Conservation (phyloP, 2,888 invertebrate genomes). For the Epirrhoe alternata region DNA sequence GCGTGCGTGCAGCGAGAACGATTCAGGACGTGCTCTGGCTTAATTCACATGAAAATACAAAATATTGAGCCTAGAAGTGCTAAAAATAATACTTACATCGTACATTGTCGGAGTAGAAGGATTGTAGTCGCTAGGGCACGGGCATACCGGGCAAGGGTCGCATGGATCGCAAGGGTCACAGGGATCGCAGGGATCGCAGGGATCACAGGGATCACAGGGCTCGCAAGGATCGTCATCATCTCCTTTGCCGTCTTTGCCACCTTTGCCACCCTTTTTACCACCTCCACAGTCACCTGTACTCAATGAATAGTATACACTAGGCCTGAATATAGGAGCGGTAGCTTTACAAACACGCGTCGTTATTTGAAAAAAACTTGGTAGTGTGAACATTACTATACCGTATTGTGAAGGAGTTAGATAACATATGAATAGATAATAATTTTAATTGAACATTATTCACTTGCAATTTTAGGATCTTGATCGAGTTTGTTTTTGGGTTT, state of each 20-base stretch:
- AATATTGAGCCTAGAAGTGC: background rate
- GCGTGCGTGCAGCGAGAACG: background rate
- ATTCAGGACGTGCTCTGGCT: background rate
- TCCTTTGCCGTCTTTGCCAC: slow-evolving; percentile 9
- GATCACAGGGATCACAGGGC: background rate
- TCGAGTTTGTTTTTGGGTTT: background rate
- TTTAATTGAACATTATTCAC: slow-evolving; percentile 3
- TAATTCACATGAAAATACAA: background rate
- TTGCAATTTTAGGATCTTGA: slow-evolving; percentile 4
- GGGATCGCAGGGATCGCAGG: too few species aligned
- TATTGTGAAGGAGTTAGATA: background rate
- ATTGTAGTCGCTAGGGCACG: slow-evolving; percentile 29
- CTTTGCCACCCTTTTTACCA: slow-evolving; percentile 21
- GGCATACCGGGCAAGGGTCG: slow-evolving; percentile 20
- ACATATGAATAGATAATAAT: background rate
- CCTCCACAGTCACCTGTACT: slow-evolving; percentile 15
- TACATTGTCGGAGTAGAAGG: slow-evolving; percentile 48
- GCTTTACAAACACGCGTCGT: background rate
- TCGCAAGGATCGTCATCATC: slow-evolving; percentile 1
- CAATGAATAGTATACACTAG: slow-evolving; percentile 7
- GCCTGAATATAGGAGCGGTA: background rate
- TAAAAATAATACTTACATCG: slow-evolving; percentile 48
- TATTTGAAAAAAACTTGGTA: slow-evolving; percentile 1
- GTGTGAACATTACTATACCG: slow-evolving; percentile 3
- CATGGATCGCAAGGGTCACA: too few species aligned